Evolutionary conservation across 2,888 invertebrate species (phyloP).

Genomic region (Napeogenes inachia): DNA sequence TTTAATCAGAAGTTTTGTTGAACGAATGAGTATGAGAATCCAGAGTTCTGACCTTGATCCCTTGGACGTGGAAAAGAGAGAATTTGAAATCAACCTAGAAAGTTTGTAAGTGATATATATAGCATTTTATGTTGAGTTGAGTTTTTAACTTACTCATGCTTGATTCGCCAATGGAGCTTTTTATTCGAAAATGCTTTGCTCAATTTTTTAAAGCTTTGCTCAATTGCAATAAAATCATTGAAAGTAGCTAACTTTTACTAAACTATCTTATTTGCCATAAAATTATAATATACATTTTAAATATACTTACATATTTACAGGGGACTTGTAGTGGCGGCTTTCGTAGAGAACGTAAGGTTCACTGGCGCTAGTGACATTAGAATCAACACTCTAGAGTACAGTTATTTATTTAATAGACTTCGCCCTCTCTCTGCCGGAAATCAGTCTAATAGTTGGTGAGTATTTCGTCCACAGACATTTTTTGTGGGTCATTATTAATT

Average conservation of each 20-base stretch:
- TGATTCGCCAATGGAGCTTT: too few relatives aligned
- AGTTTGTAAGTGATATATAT: background rate
- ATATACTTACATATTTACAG: background rate
- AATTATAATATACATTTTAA: too few relatives aligned
- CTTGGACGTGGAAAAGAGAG: background rate
- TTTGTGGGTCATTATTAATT: background rate
- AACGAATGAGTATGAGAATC: background rate
- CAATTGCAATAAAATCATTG: too few relatives aligned
- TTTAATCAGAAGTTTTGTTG: background rate
- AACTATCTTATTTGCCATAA: too few relatives aligned
- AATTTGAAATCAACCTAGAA: background rate
- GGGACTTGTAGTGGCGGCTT: background rate
- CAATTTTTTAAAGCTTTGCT: too few relatives aligned
- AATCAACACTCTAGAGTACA: background rate
- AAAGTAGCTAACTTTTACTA: too few relatives aligned
- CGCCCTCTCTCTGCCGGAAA: constrained; percentile 4
- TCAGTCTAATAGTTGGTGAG: constrained; percentile 9
- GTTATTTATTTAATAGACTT: background rate
- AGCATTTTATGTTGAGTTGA: too few relatives aligned
- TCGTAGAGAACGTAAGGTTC: background rate
- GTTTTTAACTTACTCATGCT: background rate
- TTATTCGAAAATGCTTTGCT: too few relatives aligned
- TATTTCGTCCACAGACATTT: background rate
- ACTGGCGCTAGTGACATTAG: constrained; percentile 1
- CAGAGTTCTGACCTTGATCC: background rate